Evolutionary conservation across 2,888 invertebrate genomes (phyloP), one percentile per base, ranked within the genome.

Genomic region (Nomada flava): DNA sequence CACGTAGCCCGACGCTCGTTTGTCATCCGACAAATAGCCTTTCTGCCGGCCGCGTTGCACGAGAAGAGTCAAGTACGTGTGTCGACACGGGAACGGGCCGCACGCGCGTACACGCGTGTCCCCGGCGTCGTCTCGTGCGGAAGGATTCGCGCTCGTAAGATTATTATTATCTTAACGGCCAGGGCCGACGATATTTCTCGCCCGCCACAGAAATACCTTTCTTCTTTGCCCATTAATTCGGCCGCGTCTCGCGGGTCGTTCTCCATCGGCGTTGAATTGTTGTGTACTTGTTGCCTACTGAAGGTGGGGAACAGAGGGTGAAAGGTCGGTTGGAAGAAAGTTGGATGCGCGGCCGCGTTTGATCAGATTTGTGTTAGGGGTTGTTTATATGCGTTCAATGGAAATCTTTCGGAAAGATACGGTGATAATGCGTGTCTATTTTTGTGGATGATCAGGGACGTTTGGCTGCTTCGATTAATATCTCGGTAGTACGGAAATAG

Each of bases 21-120:
- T 93, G 92, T 93, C 93, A 93, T 93, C 92, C 92, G 92, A 93
- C 93, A 93, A 93, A 93, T 93, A 92, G 93, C 91, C 90, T 91
- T 87, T 89, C 90, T 85, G 87, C 83, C 83, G 82, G 70, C 82
- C 84, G 85, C 74, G 83, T 83, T 69, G 73, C 88, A 82, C 79
- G 69, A 82, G 88, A 88, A 75, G 80, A 88, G 79, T 79, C 87
- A 82, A 83, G 85, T 88, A 88, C 89, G 87, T 87, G 87, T 85
- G 86, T 85, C 86, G 88, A 86, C 87, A 76, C 80, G 85, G 64
- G 77, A n/a, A 60, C 50, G 26, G 50, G 77, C 62, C 67, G 68
- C 72, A 79, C 77, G 44, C 57, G 62, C 62, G 75, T 83, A 47
- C 10, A 11, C 82, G 84, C 81, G 72, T 79, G 70, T 82, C 75